phyloP scores from a whole-genome alignment of 1,140 invertebrate species.

The Pentalonia nigronervosa region DNA sequence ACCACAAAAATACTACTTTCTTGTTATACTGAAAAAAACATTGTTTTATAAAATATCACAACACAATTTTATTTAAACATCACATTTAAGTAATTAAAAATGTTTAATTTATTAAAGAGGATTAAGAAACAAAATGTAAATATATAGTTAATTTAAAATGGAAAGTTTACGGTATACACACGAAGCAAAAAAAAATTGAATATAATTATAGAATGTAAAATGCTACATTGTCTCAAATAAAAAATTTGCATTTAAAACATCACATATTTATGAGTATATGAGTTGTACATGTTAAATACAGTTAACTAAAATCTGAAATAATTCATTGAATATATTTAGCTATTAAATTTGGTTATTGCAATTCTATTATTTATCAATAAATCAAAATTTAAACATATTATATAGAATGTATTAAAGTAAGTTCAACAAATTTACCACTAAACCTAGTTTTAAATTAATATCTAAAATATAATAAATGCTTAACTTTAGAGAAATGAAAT shows the following conservation, averaged over 20 bases:
- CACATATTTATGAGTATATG: not conserved
- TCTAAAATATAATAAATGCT: no score
- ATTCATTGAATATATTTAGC: not conserved
- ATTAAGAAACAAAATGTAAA: not conserved
- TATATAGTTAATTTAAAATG: conserved; percentile 19
- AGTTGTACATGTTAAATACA: not conserved
- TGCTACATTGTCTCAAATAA: not conserved
- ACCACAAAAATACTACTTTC: not conserved
- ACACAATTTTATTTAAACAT: not conserved
- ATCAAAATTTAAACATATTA: not conserved
- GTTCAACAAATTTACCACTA: not conserved
- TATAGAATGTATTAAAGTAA: not conserved
- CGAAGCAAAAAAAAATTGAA: conserved; percentile 17
- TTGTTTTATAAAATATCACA: conserved; percentile 16
- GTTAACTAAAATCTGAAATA: not conserved
- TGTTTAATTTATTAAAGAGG: conserved; percentile 8
- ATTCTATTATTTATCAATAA: not conserved
- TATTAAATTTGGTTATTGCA: not conserved
- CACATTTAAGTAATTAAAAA: conserved; percentile 34
- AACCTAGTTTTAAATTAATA: not conserved
- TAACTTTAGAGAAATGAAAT: not conserved
- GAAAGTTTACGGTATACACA: not conserved
- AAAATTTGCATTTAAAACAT: conserved; percentile 29
- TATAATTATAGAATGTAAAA: not conserved
- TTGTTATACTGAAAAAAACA: not conserved